Percentiles rank a stretch among this genome's conserved stretches.
These are phyloP conservation scores for Sinocyclocheilus rhinocerous DNA, from an alignment of 2,113 vertebrate genomes.

Conservation along the genomic window DNA sequence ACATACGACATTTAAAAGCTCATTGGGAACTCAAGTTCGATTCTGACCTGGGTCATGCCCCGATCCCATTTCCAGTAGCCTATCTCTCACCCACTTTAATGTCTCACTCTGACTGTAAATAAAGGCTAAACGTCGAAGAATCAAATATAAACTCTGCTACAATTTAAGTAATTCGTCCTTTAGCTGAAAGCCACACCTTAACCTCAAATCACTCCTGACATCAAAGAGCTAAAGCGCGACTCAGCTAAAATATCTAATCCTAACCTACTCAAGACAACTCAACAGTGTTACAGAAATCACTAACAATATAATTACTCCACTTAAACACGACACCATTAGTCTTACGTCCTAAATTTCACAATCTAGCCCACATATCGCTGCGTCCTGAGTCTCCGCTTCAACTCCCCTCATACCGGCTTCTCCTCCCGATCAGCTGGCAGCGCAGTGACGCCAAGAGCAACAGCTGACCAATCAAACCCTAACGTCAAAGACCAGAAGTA, in stretches of 20 bases:
- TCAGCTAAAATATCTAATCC: not conserved
- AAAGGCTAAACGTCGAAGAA: not conserved
- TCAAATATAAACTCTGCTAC: not conserved
- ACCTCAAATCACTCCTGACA: constrained; percentile 73
- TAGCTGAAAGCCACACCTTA: constrained; percentile 78
- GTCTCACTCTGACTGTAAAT: not conserved
- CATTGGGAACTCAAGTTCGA: constrained; percentile 17
- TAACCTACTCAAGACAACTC: not conserved
- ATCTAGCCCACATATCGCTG: constrained; percentile 61
- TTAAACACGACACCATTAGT: not conserved
- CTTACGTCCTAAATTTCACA: constrained; percentile 7
- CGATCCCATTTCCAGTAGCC: not conserved
- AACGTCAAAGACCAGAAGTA: constrained; percentile 58
- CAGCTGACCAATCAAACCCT: constrained; percentile 79
- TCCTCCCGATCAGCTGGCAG: constrained; percentile 95
- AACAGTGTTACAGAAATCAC: not conserved
- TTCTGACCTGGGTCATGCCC: constrained; percentile 2
- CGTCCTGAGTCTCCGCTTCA: constrained; percentile 70
- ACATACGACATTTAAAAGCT: not conserved
- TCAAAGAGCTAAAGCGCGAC: constrained; percentile 64
- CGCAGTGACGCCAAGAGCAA: constrained; percentile 80
- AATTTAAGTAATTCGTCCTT: constrained; percentile 32
- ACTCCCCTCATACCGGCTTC: constrained; percentile 88
- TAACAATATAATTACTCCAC: constrained; percentile 3
- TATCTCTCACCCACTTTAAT: not conserved